Conservation (phyloP, 2,888 invertebrate species). For the Noctua janthe region DNA sequence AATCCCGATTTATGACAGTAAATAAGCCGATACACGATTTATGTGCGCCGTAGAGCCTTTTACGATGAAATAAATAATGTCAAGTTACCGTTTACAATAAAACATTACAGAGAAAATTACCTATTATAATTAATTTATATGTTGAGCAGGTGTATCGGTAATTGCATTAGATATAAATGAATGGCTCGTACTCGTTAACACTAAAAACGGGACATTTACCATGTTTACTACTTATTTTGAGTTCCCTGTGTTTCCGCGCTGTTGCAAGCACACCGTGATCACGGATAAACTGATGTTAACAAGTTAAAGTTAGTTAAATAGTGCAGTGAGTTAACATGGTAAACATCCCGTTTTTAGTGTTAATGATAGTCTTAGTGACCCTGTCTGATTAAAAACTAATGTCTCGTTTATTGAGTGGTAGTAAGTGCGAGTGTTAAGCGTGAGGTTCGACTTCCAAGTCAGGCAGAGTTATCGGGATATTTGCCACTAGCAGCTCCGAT, state of each 20-base stretch:
- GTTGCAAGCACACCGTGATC: too few relatives aligned
- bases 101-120: not conserved
- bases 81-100: not conserved
- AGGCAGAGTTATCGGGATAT: not conserved
- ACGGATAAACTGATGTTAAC: too few relatives aligned
- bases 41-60: slow-evolving; percentile 20
- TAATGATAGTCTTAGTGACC: too few relatives aligned
- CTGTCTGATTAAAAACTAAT: not conserved
- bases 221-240: too few relatives aligned
- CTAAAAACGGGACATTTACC: too few relatives aligned
- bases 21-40: slow-evolving; percentile 26
- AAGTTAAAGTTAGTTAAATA: too few relatives aligned
- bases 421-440: not conserved
- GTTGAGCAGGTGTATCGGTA: slow-evolving; percentile 6
- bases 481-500: not conserved
- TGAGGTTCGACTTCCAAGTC: not conserved
- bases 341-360: too few relatives aligned
- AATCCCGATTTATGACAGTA: slow-evolving; percentile 25
- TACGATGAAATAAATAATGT: slow-evolving; percentile 24
- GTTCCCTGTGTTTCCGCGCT: too few relatives aligned
- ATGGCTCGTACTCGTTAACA: not conserved
- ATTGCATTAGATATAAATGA: not conserved
- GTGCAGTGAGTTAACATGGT: too few relatives aligned
- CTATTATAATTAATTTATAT: slow-evolving; percentile 1
- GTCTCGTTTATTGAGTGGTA: not conserved